Percentiles rank a stretch among this genome's conserved stretches.
These are phyloP conservation scores for Smittia aterrima DNA, from an alignment of 2,888 invertebrate genomes.

Conservation along the genomic window DNA sequence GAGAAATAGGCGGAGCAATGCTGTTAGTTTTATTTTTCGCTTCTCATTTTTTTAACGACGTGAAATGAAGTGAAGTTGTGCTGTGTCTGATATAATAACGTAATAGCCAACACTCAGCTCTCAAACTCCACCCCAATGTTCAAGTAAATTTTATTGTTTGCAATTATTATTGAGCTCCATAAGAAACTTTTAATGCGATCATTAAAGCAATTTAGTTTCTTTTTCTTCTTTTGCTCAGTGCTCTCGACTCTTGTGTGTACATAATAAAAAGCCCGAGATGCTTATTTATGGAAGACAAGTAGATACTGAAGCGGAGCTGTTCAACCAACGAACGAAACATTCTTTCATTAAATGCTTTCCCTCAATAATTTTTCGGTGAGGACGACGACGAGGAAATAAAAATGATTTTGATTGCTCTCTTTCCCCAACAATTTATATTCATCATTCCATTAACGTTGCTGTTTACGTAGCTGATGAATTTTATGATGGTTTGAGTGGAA, in stretches of 20 bases:
- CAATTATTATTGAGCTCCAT: constrained; percentile 37
- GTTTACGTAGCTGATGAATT: constrained; percentile 16
- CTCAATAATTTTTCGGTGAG: not conserved
- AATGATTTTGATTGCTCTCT: constrained; percentile 8
- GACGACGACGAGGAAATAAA: constrained; percentile 24
- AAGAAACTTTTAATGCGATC: constrained; percentile 42
- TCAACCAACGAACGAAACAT: not conserved
- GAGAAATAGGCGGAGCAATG: not conserved
- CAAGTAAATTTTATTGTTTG: constrained; percentile 41
- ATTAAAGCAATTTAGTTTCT: constrained; percentile 42
- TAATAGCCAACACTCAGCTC: constrained; percentile 38
- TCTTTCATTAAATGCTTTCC: not conserved
- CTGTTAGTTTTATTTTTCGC: constrained; percentile 20
- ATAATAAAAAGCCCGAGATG: constrained; percentile 15
- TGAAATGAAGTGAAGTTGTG: constrained; percentile 11
- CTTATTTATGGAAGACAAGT: constrained; percentile 10
- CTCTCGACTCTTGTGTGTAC: not conserved
- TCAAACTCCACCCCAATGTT: constrained; percentile 37
- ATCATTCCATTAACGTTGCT: constrained; percentile 21
- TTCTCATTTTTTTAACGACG: constrained; percentile 12
- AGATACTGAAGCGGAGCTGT: no score
- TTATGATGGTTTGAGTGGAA: constrained; percentile 12
- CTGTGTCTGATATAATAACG: constrained; percentile 28
- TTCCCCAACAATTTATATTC: not conserved
- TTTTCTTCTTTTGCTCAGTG: constrained; percentile 15